Percentiles rank a stretch among this genome's conserved stretches.
These are phyloP conservation scores for Apis cerana DNA, from an alignment of 1,140 invertebrate genomes.

Conservation along the genomic window DNA sequence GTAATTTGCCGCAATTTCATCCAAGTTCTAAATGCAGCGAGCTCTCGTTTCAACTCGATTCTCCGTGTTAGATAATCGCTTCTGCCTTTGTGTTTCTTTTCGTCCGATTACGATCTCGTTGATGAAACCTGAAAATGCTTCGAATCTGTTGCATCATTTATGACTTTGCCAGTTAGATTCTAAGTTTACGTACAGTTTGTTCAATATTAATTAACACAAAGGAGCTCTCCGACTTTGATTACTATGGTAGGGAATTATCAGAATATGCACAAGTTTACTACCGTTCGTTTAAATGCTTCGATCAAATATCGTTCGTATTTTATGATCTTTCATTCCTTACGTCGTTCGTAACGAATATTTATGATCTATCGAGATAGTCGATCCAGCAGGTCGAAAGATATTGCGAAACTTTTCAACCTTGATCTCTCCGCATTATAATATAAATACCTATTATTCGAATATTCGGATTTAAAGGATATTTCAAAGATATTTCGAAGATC, in stretches of 20 bases:
- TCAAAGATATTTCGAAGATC: not conserved
- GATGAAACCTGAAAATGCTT: too few species aligned
- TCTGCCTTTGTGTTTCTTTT: not conserved
- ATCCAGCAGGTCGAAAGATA: not conserved
- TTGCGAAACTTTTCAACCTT: not conserved
- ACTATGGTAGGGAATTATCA: too few species aligned
- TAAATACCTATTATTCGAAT: not conserved
- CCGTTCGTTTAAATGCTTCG: not conserved
- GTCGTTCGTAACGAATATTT: not conserved
- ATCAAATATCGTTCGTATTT: not conserved
- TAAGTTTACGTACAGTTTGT: not conserved
- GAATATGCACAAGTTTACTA: too few species aligned
- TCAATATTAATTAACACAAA: conserved; percentile 20
- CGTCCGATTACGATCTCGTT: too few species aligned
- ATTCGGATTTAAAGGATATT: not conserved
- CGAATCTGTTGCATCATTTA: too few species aligned
- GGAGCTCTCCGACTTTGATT: not conserved
- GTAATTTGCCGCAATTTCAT: not conserved
- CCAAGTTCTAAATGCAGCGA: not conserved
- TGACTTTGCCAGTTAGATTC: too few species aligned
- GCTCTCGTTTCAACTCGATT: not conserved
- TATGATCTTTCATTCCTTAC: too few species aligned
- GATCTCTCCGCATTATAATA: not conserved
- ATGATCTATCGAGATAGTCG: not conserved
- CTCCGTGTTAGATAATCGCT: not conserved